Conservation (phyloP, 2,797 vertebrate genomes). For the Chromobotia macracanthus region DNA sequence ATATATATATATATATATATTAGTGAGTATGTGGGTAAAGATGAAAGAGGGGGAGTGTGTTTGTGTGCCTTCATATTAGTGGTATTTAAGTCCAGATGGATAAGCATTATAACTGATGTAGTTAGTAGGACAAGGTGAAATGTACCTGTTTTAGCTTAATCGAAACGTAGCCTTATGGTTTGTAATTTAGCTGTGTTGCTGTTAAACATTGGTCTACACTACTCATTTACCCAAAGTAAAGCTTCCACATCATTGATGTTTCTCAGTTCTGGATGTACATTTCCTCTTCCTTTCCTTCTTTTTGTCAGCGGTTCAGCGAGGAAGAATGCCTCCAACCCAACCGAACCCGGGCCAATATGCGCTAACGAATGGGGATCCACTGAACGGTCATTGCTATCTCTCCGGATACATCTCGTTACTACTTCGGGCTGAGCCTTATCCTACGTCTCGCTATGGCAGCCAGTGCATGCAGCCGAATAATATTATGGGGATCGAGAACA, state of each 20-base stretch:
- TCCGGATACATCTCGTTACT: constrained; percentile 99
- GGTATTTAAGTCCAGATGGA: constrained; percentile 52
- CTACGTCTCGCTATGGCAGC: constrained; percentile 95
- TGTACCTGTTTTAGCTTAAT: neutral
- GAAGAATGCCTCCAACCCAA: constrained; percentile 98
- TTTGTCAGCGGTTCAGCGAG: constrained; percentile 99
- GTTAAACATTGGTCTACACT: neutral
- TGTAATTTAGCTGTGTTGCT: constrained; percentile 15
- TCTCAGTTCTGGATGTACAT: constrained; percentile 96
- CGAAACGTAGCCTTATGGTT: neutral
- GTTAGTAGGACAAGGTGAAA: neutral
- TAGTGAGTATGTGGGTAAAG: no score
- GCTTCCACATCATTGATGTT: constrained; percentile 73
- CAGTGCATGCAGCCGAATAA: constrained; percentile 95
- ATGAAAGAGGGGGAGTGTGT: no score
- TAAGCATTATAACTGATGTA: constrained; percentile 51
- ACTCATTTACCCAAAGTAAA: constrained; percentile 23
- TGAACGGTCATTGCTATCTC: constrained; percentile 98
- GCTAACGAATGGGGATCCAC: constrained; percentile 96
- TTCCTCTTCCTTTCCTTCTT: constrained; percentile 99
- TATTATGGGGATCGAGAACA: constrained; percentile 95
- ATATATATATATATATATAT: no score
- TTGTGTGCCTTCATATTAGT: neutral
- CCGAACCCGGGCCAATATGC: constrained; percentile 99
- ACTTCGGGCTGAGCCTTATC: constrained; percentile 96